Conservation (phyloP, 2,113 vertebrate genomes). For the Prolemur simus region DNA sequence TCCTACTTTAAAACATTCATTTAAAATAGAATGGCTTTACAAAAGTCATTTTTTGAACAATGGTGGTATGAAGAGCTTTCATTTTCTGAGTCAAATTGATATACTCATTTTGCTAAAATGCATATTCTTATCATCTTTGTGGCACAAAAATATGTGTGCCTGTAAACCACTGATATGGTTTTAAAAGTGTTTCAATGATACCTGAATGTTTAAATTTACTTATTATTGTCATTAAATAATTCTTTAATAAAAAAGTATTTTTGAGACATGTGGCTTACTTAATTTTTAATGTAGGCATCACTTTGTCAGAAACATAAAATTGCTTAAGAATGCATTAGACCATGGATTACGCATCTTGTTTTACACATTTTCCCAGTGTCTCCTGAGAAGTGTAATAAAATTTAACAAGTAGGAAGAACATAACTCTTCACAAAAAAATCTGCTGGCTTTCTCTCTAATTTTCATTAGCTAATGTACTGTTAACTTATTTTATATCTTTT, state of each 20-base stretch:
- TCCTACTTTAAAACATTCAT: background rate
- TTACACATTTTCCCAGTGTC: background rate
- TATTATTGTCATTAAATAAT: background rate
- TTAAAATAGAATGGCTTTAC: conserved; percentile 6
- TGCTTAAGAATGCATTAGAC: background rate
- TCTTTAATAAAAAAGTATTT: background rate
- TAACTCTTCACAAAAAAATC: background rate
- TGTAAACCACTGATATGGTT: background rate
- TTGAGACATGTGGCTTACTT: background rate
- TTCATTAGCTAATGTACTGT: background rate
- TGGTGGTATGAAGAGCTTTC: background rate
- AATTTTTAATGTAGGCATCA: background rate
- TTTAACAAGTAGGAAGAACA: background rate
- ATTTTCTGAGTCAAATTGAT: background rate
- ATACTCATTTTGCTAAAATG: background rate
- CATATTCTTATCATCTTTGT: background rate
- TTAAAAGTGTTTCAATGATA: background rate
- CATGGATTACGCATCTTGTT: background rate
- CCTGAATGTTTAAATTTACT: conserved; percentile 4
- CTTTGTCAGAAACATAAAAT: background rate
- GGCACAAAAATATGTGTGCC: background rate
- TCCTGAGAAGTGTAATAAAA: background rate
- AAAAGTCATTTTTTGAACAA: background rate
- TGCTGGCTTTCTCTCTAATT: background rate
- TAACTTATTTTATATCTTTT: background rate